A percentile compares a stretch with the other conserved stretches of the same genome.
phyloP scores from a whole-genome alignment of 2,797 vertebrate species.

The Psittacula derbiana region DNA sequence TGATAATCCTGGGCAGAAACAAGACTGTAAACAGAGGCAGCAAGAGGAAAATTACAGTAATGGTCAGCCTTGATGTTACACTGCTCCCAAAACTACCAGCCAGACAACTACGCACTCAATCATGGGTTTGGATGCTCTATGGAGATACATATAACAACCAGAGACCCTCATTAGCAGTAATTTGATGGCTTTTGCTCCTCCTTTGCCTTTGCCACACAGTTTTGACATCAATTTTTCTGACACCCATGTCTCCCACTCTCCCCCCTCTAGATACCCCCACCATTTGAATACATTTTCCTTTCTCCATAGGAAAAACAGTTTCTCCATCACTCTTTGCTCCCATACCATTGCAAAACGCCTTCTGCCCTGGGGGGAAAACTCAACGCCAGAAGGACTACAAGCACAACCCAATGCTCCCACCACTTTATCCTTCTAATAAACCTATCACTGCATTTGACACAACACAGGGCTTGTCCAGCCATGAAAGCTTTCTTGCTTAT shows the following conservation, averaged over 20 bases:
- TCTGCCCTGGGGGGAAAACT: not conserved
- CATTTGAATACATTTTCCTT: not conserved
- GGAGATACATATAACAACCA: rapidly evolving
- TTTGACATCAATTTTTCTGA: not conserved
- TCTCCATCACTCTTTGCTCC: not conserved
- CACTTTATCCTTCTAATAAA: not conserved
- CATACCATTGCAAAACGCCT: not conserved
- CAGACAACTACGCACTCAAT: not conserved
- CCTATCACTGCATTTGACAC: constrained; percentile 44
- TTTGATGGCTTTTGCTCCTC: not conserved
- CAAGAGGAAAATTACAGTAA: not conserved
- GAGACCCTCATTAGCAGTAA: not conserved
- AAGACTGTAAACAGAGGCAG: not conserved
- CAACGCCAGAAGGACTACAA: not conserved
- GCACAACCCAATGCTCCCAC: not conserved
- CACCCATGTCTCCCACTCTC: not conserved
- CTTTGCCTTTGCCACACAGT: not conserved
- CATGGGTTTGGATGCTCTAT: not conserved
- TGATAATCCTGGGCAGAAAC: not conserved
- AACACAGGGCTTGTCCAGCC: constrained; percentile 70
- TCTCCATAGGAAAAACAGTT: not conserved
- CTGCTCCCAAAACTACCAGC: not conserved
- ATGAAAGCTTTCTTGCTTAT: constrained; percentile 81
- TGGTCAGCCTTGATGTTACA: not conserved
- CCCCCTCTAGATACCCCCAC: not conserved